Conservation (phyloP, 2,797 vertebrate genomes). For the Melanogrammus aeglefinus region DNA sequence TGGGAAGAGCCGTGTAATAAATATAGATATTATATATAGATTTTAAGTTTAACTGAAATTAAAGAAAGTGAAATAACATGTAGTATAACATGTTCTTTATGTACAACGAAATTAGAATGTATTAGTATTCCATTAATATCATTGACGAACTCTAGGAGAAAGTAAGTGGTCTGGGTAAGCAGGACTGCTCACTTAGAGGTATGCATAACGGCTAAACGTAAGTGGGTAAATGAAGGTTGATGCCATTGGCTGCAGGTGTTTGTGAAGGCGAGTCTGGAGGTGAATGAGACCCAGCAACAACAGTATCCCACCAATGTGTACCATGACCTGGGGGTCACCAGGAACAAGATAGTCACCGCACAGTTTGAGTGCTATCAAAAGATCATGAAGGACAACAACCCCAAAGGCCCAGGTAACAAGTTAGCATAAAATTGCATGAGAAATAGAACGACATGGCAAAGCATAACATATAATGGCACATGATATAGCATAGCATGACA, state of each 20-base stretch:
- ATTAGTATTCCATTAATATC: not conserved
- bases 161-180: not conserved
- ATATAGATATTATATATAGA: too few species aligned
- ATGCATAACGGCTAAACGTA: not conserved
- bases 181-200: not conserved
- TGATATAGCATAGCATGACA: not conserved
- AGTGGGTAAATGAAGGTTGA: not conserved
- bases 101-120: not conserved
- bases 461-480: too few species aligned
- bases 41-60: not conserved
- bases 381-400: constrained; percentile 82
- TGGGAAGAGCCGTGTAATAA: too few species aligned
- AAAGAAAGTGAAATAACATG: not conserved
- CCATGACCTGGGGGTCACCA: constrained; percentile 74
- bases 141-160: not conserved
- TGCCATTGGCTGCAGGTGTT: constrained; percentile 57
- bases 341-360: constrained; percentile 93
- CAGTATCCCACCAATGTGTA: constrained; percentile 61
- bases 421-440: not conserved
- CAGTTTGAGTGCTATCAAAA: constrained; percentile 98
- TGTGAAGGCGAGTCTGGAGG: constrained; percentile 66
- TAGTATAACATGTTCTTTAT: not conserved
- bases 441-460: not conserved
- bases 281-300: constrained; percentile 68
- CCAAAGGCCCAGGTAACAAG: constrained; percentile 75